phyloP scores from a whole-genome alignment of 1,140 invertebrate genomes.

The Aphaenogaster floridana region DNA sequence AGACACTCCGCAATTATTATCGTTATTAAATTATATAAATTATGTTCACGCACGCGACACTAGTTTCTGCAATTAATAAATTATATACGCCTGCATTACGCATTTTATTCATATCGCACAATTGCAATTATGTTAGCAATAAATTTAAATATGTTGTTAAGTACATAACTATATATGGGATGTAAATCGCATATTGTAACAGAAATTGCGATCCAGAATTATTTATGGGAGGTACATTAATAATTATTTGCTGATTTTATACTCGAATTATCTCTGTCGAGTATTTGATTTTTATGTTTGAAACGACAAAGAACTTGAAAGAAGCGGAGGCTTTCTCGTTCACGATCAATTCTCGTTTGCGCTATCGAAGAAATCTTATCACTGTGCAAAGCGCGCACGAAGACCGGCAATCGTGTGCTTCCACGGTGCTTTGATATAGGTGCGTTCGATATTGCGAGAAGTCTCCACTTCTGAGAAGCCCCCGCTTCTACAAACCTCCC shows the following conservation, averaged over 20 bases:
- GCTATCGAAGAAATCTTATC: slow-evolving; percentile 77
- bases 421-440: slow-evolving; percentile 72
- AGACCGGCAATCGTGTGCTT: slow-evolving; percentile 64
- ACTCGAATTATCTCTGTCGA: not conserved
- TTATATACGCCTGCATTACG: not conserved
- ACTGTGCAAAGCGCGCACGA: slow-evolving; percentile 73
- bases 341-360: slow-evolving; percentile 55
- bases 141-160: slow-evolving; percentile 13
- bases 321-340: slow-evolving; percentile 17
- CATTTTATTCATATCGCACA: not conserved
- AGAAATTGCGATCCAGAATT: not conserved
- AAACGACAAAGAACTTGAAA: slow-evolving; percentile 29
- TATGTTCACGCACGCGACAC: not conserved
- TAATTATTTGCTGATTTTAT: not conserved
- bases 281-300: not conserved
- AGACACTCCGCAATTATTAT: not conserved
- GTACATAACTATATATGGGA: not conserved
- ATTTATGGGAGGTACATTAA: not conserved
- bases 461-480: slow-evolving; percentile 70
- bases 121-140: not conserved
- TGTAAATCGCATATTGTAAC: not conserved
- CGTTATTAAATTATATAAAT: not conserved
- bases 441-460: slow-evolving; percentile 72
- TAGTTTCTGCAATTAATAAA: not conserved
- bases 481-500: slow-evolving; percentile 53